Evolutionary conservation across 2,888 invertebrate genomes (phyloP), one percentile per base, ranked within the genome.

Genomic region (Griposia aprilina): DNA sequence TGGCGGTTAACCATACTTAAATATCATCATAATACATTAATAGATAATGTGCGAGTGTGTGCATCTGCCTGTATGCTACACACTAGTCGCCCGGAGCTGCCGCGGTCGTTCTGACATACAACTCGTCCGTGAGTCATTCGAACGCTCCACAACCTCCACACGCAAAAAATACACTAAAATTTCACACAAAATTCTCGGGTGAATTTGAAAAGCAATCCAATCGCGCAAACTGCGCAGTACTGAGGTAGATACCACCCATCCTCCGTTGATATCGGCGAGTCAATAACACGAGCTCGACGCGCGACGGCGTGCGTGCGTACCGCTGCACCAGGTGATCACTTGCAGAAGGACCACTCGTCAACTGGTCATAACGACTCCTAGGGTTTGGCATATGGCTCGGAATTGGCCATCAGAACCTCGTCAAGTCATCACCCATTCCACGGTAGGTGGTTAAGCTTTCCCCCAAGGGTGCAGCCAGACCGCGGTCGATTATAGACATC

Each of bases 141-240:
- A 20, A n/a, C 26, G 45, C 26, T 66, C n/a, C 15, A 20, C 10
- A 60, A n/a, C 55, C n/a, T 23, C 13, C 17, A 26, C 55, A 10
- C 13, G 50, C 15, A 71, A 81, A 70, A 69, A 68, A 75, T 50
- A 69, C 10, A n/a, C 26, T 6, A 48, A 63, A 63, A 45, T 36
- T 52, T 67, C 60, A 52, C 62, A 50, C 57, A 57, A 81, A 30
- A 67, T 76, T 67, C 55, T 78, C 55, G 30, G n/a, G 65, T 78
- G 78, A 57, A 69, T 66, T 72, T 71, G 70, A 75, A 75, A 80
- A 84, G 71, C 74, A 71, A 83, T 75, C 66, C 68, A 84, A 75
- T 80, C 80, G 68, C 41, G 52, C 63, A 72, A 78, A 78, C 73
- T 66, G 73, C 74, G 70, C 67, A 26, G 48, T 57, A 48, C 41